Conservation (phyloP, 2,113 vertebrate species). For the Antennarius striatus region DNA sequence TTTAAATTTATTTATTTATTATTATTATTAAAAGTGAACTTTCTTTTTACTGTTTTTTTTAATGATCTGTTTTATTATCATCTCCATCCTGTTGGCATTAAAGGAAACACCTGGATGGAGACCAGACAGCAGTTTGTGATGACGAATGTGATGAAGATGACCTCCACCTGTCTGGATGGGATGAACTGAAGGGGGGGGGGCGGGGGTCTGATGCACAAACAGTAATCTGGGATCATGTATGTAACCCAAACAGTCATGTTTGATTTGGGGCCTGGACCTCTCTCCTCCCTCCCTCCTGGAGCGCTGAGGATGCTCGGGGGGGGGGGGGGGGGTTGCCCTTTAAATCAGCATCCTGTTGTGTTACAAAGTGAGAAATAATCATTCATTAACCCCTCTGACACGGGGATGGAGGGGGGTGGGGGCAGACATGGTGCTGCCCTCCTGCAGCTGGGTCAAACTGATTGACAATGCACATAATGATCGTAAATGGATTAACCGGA, state of each 20-base stretch:
- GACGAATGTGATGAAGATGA: no score
- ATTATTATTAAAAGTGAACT: no score
- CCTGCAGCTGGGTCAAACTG: conserved; percentile 77
- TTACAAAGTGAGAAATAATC: conserved; percentile 85
- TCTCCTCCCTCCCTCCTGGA: conserved; percentile 14
- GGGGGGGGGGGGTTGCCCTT: conserved; percentile 45
- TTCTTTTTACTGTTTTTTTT: no score
- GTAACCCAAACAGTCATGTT: background rate
- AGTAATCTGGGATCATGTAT: no score
- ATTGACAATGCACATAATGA: conserved; percentile 80
- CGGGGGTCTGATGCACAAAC: no score
- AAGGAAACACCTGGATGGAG: no score
- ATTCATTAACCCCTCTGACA: conserved; percentile 83
- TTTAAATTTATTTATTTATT: no score
- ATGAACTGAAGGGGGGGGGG: no score
- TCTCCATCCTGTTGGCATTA: no score
- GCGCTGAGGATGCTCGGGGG: conserved; percentile 22
- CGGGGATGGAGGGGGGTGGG: conserved; percentile 10
- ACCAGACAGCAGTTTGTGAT: no score
- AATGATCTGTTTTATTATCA: no score
- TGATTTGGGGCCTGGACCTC: conserved; percentile 6
- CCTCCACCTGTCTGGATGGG: no score
- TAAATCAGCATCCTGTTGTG: conserved; percentile 69
- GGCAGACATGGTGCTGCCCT: conserved; percentile 62
- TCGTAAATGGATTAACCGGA: conserved; percentile 83